Percentiles rank a stretch among this genome's conserved stretches.
Conservation (phyloP, 2,113 vertebrate species). For the Corvus moneduloides region DNA sequence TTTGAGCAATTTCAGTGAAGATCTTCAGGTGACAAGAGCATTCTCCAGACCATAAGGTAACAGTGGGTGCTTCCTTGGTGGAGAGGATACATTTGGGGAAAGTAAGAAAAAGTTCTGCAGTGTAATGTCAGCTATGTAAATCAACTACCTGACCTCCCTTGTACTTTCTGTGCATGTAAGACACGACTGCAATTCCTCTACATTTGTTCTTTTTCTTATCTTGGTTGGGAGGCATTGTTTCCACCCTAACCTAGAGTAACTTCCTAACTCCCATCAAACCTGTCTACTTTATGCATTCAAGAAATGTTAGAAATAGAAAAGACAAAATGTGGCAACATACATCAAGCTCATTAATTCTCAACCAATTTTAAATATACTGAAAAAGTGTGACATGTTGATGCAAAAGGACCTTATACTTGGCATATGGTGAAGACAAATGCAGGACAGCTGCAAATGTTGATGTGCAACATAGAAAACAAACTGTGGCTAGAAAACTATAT, state of each 20-base stretch:
- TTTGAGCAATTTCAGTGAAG: not conserved
- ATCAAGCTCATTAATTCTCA: conserved; percentile 1
- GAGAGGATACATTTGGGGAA: not conserved
- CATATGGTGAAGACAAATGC: conserved; percentile 11
- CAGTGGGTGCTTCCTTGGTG: not conserved
- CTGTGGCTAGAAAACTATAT: conserved; percentile 18
- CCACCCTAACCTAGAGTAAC: not conserved
- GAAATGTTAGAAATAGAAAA: conserved; percentile 11
- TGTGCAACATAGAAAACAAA: conserved; percentile 2
- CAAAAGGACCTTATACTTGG: conserved; percentile 7
- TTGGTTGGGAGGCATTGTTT: not conserved
- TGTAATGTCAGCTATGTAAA: not conserved
- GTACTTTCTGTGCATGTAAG: not conserved
- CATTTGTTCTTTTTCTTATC: not conserved
- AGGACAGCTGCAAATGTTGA: not conserved
- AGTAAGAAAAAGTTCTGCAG: not conserved
- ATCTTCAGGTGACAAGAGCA: not conserved
- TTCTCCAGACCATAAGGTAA: not conserved
- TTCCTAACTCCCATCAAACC: not conserved
- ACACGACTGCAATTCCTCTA: not conserved
- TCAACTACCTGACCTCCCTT: not conserved
- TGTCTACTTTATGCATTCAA: not conserved
- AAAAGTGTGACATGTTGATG: not conserved
- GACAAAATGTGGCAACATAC: not conserved
- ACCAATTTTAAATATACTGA: conserved; percentile 14